A percentile compares a stretch with the other conserved stretches of the same genome.
phyloP scores from a whole-genome alignment of 2,888 invertebrate species.

The Hydrotaea cyrtoneurina region DNA sequence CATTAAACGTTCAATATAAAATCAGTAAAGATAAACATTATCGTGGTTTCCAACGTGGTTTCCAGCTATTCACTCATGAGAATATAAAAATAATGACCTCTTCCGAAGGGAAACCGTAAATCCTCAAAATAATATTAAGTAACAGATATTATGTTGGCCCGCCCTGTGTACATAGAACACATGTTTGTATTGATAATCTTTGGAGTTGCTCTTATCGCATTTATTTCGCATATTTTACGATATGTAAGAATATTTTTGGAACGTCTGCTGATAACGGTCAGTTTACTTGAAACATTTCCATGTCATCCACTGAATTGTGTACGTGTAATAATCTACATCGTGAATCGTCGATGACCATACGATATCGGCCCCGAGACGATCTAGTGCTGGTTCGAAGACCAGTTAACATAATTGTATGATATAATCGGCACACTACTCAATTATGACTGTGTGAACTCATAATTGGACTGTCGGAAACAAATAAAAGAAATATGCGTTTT shows the following conservation, averaged over 20 bases:
- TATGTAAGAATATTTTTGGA: constrained; percentile 4
- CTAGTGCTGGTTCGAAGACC: background rate
- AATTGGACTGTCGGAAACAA: constrained; percentile 28
- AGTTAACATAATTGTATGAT: constrained; percentile 19
- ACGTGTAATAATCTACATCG: background rate
- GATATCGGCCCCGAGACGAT: constrained; percentile 23
- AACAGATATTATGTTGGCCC: too few species aligned
- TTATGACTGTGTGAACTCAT: constrained; percentile 3
- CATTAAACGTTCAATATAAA: too few species aligned
- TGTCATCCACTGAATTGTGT: background rate
- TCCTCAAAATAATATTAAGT: too few species aligned
- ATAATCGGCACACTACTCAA: constrained; percentile 12
- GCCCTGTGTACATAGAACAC: too few species aligned
- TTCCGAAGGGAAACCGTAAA: too few species aligned
- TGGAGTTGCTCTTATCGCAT: constrained; percentile 35
- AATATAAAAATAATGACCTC: too few species aligned
- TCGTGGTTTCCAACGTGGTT: too few species aligned
- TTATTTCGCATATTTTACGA: constrained; percentile 16
- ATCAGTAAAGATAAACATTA: too few species aligned
- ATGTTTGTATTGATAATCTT: constrained; percentile 28
- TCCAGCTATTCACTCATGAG: too few species aligned
- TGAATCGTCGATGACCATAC: background rate
- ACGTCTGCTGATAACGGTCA: constrained; percentile 34
- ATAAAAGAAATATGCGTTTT: background rate
- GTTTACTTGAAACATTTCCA: constrained; percentile 17